Conservation (phyloP, 2,113 vertebrate genomes). For the Silurus asotus region DNA sequence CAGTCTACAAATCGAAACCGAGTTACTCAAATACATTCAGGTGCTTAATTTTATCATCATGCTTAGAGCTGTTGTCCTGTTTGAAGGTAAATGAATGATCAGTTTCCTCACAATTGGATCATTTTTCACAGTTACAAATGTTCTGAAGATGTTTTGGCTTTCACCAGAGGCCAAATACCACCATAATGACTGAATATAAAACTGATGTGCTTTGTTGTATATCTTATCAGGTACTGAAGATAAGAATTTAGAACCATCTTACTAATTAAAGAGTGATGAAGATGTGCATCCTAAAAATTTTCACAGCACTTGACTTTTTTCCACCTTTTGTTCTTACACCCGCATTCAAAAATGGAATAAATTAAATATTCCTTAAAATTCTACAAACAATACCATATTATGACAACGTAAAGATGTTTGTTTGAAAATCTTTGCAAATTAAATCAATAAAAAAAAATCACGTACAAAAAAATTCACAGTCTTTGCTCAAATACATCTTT, state of each 20-base stretch:
- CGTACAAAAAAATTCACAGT: too few species aligned
- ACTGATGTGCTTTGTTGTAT: background rate
- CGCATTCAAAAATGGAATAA: too few species aligned
- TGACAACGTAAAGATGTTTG: too few species aligned
- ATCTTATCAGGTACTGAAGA: background rate
- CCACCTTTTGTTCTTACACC: too few species aligned
- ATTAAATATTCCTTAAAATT: too few species aligned
- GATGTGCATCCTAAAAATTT: background rate
- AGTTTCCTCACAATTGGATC: background rate
- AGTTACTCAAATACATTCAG: background rate
- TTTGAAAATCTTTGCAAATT: too few species aligned
- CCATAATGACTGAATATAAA: background rate
- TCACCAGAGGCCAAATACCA: background rate
- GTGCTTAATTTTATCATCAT: background rate
- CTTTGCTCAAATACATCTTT: too few species aligned
- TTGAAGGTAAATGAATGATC: background rate
- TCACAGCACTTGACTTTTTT: too few species aligned
- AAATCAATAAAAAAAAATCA: too few species aligned
- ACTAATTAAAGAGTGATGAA: background rate
- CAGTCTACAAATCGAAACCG: background rate
- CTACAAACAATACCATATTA: too few species aligned
- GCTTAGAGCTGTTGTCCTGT: background rate
- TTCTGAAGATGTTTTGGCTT: background rate
- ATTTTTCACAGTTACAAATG: background rate
- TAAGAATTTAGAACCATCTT: background rate